A percentile compares a stretch with the other conserved stretches of the same genome.
Evolutionary conservation across 37 sponge, comb jelly and placozoan species (phyloP).

Genomic region (Axinella damicornis): DNA sequence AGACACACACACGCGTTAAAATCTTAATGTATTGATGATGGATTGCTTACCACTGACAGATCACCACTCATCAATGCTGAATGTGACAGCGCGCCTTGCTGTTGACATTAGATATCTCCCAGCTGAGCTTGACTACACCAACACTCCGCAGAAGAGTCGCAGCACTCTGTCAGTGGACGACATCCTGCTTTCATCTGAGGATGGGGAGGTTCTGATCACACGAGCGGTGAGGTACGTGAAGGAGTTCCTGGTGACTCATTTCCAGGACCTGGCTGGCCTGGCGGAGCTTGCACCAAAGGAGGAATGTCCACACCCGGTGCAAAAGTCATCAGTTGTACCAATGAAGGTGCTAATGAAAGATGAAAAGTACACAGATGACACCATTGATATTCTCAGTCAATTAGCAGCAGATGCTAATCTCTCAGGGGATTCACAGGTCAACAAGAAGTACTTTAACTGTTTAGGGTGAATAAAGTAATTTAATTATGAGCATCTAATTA

Average conservation of each 20-base stretch:
- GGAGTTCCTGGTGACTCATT: not conserved
- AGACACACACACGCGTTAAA: no score
- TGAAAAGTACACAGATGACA: constrained; percentile 18
- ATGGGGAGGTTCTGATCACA: not conserved
- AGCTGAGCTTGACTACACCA: not conserved
- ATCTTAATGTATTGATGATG: no score
- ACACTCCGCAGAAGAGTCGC: not conserved
- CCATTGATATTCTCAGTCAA: constrained; percentile 27
- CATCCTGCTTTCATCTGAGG: not conserved
- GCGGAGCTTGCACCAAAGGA: not conserved
- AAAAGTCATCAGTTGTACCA: constrained; percentile 27
- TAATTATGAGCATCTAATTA: no score
- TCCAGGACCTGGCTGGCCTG: not conserved
- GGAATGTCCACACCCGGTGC: not conserved
- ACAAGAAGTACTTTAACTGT: no score
- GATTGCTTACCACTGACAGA: not conserved
- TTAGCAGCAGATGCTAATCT: constrained; percentile 7
- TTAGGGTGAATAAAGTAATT: no score
- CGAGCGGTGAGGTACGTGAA: constrained; percentile 10
- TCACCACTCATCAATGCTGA: not conserved
- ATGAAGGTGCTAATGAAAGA: constrained; percentile 36
- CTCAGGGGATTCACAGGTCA: not conserved
- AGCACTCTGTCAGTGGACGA: not conserved
- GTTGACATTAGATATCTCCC: constrained; percentile 5
- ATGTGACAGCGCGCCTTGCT: constrained; percentile 2